Base-by-base conservation (phyloP, 2,888 invertebrate species). In the Camptogramma bilineatum region DNA sequence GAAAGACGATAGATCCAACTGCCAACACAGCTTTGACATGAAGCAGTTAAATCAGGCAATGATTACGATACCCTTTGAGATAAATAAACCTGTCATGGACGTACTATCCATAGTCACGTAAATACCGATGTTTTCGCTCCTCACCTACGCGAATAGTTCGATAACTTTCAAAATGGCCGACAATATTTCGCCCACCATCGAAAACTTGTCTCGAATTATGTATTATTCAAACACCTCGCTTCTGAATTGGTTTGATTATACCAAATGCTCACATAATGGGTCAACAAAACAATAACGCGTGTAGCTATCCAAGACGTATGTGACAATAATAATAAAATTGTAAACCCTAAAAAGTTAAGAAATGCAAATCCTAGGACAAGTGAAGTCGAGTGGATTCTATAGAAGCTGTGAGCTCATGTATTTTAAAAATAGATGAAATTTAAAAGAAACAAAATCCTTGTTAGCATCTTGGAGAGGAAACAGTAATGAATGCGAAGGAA, bases 81-180 rank as follows among this genome's bases (percentile, higher is more conserved):
- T 21, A 24, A 1, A 44, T 44, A 46, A 54, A 47, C 59, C 59
- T 31, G 52, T 52, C 17, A 28, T 34, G 34, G 44, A 50, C 42
- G 16, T 42, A 55, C 73, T 67, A 62, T 62, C 62, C 64, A 64
- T 51, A 69, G 61, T 64, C 65, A 65, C 68, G 74, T 80, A 75
- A 82, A 82, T 75, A 80, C 79, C 73, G 74, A 82, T 78, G 75
- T 77, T 80, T 79, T 81, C 86, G 82, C 89, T 77, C 80, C 79
- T 81, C 87, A 83, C 89, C 90, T 87, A 91, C 90, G 85, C 88
- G 78, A 84, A 81, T 73, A 72, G 74, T 67, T 68, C 75, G 78
- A 83, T 85, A 82, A 82, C 82, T 85, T 87, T 86, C 85, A 86
- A 86, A 87, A 88, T 86, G 85, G 86, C 86, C 80, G 82, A 77